Evolutionary conservation across 2,797 vertebrate species (phyloP), one percentile per base, ranked within the genome.

Genomic region (Lemur catta): DNA sequence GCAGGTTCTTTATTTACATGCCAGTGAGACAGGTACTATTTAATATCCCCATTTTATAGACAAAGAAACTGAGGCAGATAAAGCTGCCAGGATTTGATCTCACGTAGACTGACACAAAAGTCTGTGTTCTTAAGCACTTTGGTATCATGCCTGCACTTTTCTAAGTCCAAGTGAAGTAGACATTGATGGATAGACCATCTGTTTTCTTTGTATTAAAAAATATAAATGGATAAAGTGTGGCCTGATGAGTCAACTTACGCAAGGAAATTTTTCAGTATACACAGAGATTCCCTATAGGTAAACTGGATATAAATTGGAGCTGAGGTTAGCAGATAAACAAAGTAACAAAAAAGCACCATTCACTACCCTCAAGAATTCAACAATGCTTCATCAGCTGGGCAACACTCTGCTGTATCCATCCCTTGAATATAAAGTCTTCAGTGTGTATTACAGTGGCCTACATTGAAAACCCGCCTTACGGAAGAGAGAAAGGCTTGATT

Each of bases 401-500:
- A 41, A 35, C 15, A 11, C 38, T 80, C 41, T 22, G 43, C 1
- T 10, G 26, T n/a, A 30, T 20, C 71, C 13, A 22, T 43, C 41
- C 65, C 43, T 89, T 57, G 41, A 20, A 61, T n/a, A 22, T 17
- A 18, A 91, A 86, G 55, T 78, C 61, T 72, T 65, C 15, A 65
- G 48, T 18, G 12, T n/a, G 4, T 10, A 41, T 88, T 59, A 80
- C 1, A 18, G 74, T 59, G 91, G 46, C 14, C 50, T 46, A 38
- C 63, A 57, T 5, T 38, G 84, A 94, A 89, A 69, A 38, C 22
- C 24, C 22, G 22, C 38, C 55, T 52, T 57, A 6, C 0, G 30
- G 80, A 84, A 88, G 55, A 90, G 43, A 95, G 63, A 84, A 88
- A 93, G 72, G 30, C 50, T 81, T 72, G 65, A 87, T 74, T 74